Conservation (phyloP, 2,888 invertebrate species). For the Nomada ruficornis region DNA sequence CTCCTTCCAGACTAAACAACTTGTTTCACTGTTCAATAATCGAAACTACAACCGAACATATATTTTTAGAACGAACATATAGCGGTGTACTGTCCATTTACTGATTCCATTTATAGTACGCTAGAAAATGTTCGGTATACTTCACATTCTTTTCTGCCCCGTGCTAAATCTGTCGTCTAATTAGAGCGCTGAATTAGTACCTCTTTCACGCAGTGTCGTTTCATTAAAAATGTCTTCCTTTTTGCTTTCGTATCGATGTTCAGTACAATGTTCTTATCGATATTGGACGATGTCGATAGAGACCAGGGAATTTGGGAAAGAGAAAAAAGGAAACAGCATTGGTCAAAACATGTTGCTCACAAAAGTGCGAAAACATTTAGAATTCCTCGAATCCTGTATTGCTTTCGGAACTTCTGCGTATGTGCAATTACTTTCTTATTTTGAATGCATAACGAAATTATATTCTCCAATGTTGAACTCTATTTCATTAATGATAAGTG, state of each 20-base stretch:
- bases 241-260: background rate
- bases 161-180: background rate
- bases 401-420: background rate
- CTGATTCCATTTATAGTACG: constrained; percentile 22
- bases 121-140: constrained; percentile 19
- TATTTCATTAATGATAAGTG: constrained; percentile 17
- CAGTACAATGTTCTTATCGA: too few relatives aligned
- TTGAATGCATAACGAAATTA: background rate
- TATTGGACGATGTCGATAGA: background rate
- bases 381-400: background rate
- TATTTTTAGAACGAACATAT: constrained; percentile 24
- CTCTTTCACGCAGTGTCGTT: background rate
- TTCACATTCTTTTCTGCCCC: constrained; percentile 10
- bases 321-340: too few relatives aligned
- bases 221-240: background rate
- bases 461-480: background rate
- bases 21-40: background rate
- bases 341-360: too few relatives aligned
- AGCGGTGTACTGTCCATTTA: background rate
- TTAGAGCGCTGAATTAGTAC: constrained; percentile 1
- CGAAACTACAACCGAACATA: background rate
- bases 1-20: constrained; percentile 19
- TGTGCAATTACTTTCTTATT: background rate
- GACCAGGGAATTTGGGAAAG: too few relatives aligned
- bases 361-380: too few relatives aligned